phyloP scores from a whole-genome alignment of 2,797 vertebrate species.

The Oceanodroma leucorhoa region DNA sequence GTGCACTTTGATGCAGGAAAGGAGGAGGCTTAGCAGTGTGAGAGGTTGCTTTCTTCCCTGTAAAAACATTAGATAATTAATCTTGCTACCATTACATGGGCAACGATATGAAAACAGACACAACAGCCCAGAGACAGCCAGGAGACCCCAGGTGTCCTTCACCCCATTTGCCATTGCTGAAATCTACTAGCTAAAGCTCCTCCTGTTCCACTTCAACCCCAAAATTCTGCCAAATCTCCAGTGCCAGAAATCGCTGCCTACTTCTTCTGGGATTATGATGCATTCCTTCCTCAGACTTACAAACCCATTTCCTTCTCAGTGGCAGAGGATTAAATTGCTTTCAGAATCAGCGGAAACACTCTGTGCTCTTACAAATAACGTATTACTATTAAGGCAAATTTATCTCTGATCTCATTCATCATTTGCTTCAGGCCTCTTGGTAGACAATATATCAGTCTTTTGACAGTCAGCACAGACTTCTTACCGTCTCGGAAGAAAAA shows the following conservation, averaged over 20 bases:
- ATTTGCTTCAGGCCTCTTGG: slow-evolving; percentile 15
- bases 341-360: slow-evolving; percentile 51
- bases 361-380: slow-evolving; percentile 26
- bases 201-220: background rate
- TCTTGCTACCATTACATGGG: background rate
- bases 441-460: background rate
- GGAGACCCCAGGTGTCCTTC: background rate
- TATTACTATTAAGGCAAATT: slow-evolving; percentile 52
- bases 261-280: slow-evolving; percentile 47
- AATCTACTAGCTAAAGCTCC: background rate
- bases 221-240: slow-evolving; percentile 1
- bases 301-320: slow-evolving; percentile 57
- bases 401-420: slow-evolving; percentile 50
- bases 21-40: background rate
- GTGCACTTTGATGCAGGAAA: background rate
- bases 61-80: background rate
- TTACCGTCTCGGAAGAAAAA: background rate
- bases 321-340: slow-evolving; percentile 58
- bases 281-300: slow-evolving; percentile 34
- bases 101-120: background rate
- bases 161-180: background rate
- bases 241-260: slow-evolving; percentile 3
- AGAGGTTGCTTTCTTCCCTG: background rate
- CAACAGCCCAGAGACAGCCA: background rate
- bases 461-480: background rate